A percentile compares a stretch with the other conserved stretches of the same genome.
Evolutionary conservation across 2,888 invertebrate genomes (phyloP).

Genomic region (Tetranychus piercei): DNA sequence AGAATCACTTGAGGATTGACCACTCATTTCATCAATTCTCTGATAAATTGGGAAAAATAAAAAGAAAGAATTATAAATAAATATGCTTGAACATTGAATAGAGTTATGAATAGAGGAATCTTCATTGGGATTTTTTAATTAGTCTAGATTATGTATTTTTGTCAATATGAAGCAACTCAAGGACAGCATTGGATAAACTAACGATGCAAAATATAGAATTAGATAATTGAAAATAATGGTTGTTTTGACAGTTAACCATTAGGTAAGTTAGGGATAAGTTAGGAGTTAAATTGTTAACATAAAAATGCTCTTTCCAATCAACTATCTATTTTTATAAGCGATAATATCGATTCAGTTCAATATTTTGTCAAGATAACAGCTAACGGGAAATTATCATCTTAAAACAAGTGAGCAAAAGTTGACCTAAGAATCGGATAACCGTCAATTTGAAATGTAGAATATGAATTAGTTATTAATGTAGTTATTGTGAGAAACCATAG

Average conservation of each 20-base stretch:
- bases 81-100: neutral
- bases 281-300: neutral
- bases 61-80: neutral
- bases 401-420: too few relatives aligned
- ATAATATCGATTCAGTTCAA: too few relatives aligned
- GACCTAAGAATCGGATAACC: neutral
- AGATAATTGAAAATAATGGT: too few relatives aligned
- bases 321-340: neutral
- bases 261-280: neutral
- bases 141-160: too few relatives aligned
- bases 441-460: neutral
- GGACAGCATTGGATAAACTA: neutral
- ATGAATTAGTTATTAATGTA: too few relatives aligned
- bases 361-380: too few relatives aligned
- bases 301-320: neutral
- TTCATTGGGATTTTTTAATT: too few relatives aligned
- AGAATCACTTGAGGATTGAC: constrained; percentile 4
- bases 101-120: too few relatives aligned
- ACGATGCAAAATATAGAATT: neutral
- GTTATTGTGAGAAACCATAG: neutral
- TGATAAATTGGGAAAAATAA: neutral
- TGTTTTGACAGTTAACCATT: too few relatives aligned
- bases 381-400: too few relatives aligned
- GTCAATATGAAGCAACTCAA: too few relatives aligned
- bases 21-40: neutral